A percentile compares a stretch with the other conserved stretches of the same genome.
These are phyloP conservation scores for Tetraodon nigroviridis DNA, from an alignment of 2,113 vertebrate species.

Conservation along the genomic window DNA sequence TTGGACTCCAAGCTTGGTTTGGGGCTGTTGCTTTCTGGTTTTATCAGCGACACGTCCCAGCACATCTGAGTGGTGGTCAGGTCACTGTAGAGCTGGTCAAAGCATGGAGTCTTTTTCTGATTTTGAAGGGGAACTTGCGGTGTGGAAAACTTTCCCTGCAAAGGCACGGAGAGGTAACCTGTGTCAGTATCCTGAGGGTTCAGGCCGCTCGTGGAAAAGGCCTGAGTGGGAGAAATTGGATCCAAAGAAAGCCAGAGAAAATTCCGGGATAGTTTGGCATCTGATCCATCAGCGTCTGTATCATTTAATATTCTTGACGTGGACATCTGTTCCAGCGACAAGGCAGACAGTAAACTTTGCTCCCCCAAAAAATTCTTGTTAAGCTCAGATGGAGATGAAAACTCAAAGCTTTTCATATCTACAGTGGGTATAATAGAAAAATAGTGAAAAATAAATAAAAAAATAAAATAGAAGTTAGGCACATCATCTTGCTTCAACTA, in stretches of 20 bases:
- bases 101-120: constrained; percentile 6
- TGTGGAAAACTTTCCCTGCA: constrained; percentile 65
- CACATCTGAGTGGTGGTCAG: constrained; percentile 44
- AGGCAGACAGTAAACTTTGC: constrained; percentile 53
- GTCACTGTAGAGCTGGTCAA: constrained; percentile 49
- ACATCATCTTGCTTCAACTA: not conserved
- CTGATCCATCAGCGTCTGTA: constrained; percentile 34
- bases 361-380: constrained; percentile 62
- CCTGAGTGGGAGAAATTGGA: constrained; percentile 38
- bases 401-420: constrained; percentile 62
- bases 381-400: constrained; percentile 58
- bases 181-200: constrained; percentile 6
- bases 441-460: too few species aligned
- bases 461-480: not conserved
- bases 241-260: constrained; percentile 25
- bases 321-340: constrained; percentile 53
- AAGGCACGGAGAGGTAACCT: constrained; percentile 26
- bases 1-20: constrained; percentile 41
- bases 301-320: constrained; percentile 28
- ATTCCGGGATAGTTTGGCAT: constrained; percentile 5
- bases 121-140: constrained; percentile 51
- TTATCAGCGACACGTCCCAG: constrained; percentile 73
- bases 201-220: constrained; percentile 3
- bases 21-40: constrained; percentile 49
- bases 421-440: not conserved